Percentiles rank a stretch among this genome's conserved stretches.
Evolutionary conservation across 2,113 vertebrate genomes (phyloP).

Genomic region (Crotalus viridis): DNA sequence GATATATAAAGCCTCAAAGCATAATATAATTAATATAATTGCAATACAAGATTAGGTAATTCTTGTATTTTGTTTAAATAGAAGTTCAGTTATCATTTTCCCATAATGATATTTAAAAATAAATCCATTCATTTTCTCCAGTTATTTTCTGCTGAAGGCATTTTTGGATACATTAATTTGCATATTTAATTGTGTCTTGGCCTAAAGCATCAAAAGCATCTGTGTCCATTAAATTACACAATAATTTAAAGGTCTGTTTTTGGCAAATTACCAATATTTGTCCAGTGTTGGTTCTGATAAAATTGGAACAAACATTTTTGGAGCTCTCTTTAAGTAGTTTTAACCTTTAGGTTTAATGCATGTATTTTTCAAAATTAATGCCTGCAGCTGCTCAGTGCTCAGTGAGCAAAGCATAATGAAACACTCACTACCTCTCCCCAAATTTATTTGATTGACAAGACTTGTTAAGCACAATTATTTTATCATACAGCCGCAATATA

Average conservation of each 20-base stretch:
- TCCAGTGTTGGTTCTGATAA: slow-evolving; percentile 22
- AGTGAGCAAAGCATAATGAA: not conserved
- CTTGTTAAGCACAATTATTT: not conserved
- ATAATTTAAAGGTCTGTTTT: slow-evolving; percentile 19
- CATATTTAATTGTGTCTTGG: slow-evolving; percentile 34
- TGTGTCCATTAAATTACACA: slow-evolving; percentile 22
- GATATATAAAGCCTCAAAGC: not conserved
- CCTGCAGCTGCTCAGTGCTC: not conserved
- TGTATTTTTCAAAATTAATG: slow-evolving; percentile 19
- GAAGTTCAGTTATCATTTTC: not conserved
- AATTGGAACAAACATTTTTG: not conserved
- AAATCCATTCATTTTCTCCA: not conserved
- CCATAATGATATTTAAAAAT: not conserved
- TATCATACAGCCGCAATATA: not conserved
- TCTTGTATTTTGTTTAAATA: not conserved
- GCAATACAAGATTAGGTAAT: not conserved
- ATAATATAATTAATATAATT: not conserved
- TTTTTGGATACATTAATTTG: slow-evolving; percentile 6
- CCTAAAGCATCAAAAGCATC: not conserved
- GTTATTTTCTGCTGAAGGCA: not conserved
- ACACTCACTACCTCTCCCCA: not conserved
- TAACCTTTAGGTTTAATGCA: slow-evolving; percentile 24
- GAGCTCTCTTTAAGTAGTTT: slow-evolving; percentile 30
- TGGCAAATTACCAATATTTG: slow-evolving; percentile 24
- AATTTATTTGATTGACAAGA: not conserved